Conservation (phyloP, 2,113 vertebrate species). For the Cyanoderma ruficeps region DNA sequence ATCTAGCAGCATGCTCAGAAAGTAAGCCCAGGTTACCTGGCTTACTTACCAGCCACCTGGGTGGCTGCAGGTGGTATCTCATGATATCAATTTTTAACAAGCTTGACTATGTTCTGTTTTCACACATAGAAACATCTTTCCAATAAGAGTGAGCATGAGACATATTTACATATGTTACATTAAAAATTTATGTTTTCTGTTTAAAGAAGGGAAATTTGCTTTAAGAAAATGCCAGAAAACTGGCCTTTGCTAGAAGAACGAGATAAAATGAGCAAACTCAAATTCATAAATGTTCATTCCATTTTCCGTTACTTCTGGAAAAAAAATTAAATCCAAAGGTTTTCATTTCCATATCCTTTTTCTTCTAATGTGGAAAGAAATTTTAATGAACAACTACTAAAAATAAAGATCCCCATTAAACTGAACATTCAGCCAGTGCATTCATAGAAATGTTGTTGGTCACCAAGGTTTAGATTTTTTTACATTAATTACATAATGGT, state of each 20-base stretch:
- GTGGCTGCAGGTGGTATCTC: not conserved
- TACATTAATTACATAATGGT: not conserved
- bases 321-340: not conserved
- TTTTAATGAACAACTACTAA: not conserved
- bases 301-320: not conserved
- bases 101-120: not conserved
- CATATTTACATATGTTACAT: not conserved
- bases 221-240: not conserved
- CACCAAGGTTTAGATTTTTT: not conserved
- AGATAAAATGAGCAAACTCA: not conserved
- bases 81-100: not conserved
- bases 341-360: not conserved
- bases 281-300: not conserved
- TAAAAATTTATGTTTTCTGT: not conserved
- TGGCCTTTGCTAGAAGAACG: not conserved
- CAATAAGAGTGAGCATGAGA: not conserved
- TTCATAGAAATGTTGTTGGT: not conserved
- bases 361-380: not conserved
- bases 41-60: too few relatives aligned
- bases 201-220: not conserved
- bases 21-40: not conserved
- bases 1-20: not conserved
- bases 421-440: not conserved
- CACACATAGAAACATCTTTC: not conserved
- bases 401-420: not conserved